Percentiles rank a stretch among this genome's conserved stretches.
Evolutionary conservation across 2,888 invertebrate species (phyloP).

Genomic region (Acleris laterana): DNA sequence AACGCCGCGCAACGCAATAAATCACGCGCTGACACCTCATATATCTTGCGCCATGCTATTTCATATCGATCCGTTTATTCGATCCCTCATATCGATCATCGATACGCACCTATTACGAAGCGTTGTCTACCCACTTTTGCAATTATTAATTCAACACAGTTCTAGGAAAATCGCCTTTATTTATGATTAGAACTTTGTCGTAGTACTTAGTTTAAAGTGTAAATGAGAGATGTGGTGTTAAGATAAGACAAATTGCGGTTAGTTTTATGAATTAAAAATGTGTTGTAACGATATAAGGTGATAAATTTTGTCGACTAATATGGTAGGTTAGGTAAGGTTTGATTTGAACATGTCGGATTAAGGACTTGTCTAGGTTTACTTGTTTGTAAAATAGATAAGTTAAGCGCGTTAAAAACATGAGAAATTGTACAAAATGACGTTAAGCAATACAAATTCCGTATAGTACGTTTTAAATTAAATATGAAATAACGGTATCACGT

Average conservation of each 20-base stretch:
- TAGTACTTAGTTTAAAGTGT: slow-evolving; percentile 12
- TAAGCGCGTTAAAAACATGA: no score
- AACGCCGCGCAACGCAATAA: slow-evolving; percentile 58
- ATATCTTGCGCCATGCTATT: slow-evolving; percentile 71
- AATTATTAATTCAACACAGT: background rate
- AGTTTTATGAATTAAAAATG: slow-evolving; percentile 28
- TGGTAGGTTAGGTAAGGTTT: slow-evolving; percentile 5
- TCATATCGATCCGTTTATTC: slow-evolving; percentile 51
- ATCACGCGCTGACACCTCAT: slow-evolving; percentile 73
- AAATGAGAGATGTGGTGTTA: slow-evolving; percentile 25
- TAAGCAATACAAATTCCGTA: no score
- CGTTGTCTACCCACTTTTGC: background rate
- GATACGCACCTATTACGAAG: slow-evolving; percentile 12
- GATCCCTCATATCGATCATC: slow-evolving; percentile 55
- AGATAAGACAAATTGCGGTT: slow-evolving; percentile 21
- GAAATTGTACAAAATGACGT: no score
- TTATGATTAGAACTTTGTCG: background rate
- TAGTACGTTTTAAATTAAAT: no score
- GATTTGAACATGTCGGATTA: background rate
- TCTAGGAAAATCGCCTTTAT: background rate
- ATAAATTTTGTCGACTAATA: slow-evolving; percentile 18
- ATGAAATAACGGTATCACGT: no score
- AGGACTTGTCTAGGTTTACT: background rate
- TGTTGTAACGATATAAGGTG: slow-evolving; percentile 13
- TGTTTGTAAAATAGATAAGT: background rate